These are phyloP conservation scores for Crematogaster levior DNA, from an alignment of 2,888 invertebrate species.

Conservation along the genomic window DNA sequence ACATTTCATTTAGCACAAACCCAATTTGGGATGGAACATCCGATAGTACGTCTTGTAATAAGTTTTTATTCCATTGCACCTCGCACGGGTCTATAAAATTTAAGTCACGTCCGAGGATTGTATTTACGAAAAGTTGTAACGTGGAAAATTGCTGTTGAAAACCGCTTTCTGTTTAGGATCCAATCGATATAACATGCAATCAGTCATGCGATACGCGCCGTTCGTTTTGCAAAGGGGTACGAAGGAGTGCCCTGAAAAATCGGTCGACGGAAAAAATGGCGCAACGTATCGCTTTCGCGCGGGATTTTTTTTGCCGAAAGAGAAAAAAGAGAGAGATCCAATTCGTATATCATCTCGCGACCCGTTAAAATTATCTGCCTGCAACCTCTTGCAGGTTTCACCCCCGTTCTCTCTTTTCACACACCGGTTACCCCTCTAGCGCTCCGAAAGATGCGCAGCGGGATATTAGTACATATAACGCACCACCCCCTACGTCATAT, in stretches of 20 bases:
- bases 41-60: neutral
- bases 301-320: neutral
- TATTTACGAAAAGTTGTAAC: conserved; percentile 32
- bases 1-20: neutral
- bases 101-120: conserved; percentile 26
- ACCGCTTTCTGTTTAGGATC: conserved; percentile 13
- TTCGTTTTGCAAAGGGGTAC: conserved; percentile 22
- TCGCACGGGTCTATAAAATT: conserved; percentile 11
- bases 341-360: conserved; percentile 62
- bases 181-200: conserved; percentile 20
- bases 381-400: conserved; percentile 11
- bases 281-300: conserved; percentile 24
- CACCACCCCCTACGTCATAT: conserved; percentile 67
- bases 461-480: conserved; percentile 67
- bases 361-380: conserved; percentile 58
- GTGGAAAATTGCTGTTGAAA: conserved; percentile 28
- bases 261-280: conserved; percentile 31
- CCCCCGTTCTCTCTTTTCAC: neutral
- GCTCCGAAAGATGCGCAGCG: conserved; percentile 56
- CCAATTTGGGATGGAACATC: neutral
- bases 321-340: conserved; percentile 16
- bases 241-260: conserved; percentile 6
- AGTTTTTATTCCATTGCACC: neutral
- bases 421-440: neutral
- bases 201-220: conserved; percentile 33